Evolutionary conservation across 2,888 invertebrate genomes (phyloP).

Genomic region (Sinohyriopsis cumingii): DNA sequence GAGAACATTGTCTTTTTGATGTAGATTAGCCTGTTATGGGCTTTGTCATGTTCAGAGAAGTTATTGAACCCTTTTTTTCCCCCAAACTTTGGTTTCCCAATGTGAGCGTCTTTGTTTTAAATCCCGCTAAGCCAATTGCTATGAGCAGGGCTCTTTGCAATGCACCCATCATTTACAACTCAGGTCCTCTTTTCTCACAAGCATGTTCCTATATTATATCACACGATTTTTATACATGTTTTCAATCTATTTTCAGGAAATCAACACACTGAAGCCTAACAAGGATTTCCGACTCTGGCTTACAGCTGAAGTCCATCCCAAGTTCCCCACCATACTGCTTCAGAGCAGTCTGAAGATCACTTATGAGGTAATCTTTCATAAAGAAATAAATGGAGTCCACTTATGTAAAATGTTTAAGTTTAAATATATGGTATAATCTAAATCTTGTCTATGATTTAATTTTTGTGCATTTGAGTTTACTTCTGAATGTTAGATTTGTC

Average conservation of each 20-base stretch:
- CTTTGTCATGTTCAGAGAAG: not conserved
- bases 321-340: conserved; percentile 83
- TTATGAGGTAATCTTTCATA: conserved; percentile 77
- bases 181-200: not conserved
- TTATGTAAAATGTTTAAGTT: not conserved
- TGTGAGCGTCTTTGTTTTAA: not conserved
- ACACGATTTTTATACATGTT: not conserved
- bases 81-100: not conserved
- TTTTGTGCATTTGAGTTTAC: not conserved
- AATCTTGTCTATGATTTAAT: too few species aligned
- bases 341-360: conserved; percentile 85
- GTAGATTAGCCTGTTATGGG: not conserved
- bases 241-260: conserved; percentile 71
- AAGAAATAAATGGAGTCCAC: not conserved
- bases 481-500: not conserved
- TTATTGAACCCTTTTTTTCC: not conserved
- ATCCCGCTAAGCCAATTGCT: too few species aligned
- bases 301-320: conserved; percentile 85
- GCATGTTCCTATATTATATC: not conserved
- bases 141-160: too few species aligned
- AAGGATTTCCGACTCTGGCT: conserved; percentile 86
- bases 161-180: too few species aligned
- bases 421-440: too few species aligned
- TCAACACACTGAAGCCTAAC: conserved; percentile 74
- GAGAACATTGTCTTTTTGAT: not conserved